Percentiles rank a stretch among this genome's conserved stretches.
Conservation (phyloP, 2,888 invertebrate species). For the Spialia ferax region DNA sequence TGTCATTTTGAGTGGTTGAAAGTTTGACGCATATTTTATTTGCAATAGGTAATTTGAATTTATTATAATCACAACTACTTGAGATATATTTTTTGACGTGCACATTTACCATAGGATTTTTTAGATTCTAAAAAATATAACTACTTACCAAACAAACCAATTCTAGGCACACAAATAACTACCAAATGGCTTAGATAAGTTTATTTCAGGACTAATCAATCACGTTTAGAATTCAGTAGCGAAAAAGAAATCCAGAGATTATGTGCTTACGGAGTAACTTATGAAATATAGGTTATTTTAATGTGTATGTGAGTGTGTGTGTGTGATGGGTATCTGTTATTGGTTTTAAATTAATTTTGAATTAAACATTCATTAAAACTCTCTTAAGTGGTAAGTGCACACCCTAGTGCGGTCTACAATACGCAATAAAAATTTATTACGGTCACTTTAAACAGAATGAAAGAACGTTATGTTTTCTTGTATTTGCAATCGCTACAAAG, state of each 20-base stretch:
- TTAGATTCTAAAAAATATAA: not conserved
- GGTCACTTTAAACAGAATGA: constrained; percentile 59
- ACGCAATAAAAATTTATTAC: constrained; percentile 75
- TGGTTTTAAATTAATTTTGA: too few species aligned
- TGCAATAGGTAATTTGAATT: not conserved
- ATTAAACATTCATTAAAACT: constrained; percentile 9
- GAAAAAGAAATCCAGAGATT: too few species aligned
- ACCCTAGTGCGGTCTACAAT: constrained; percentile 54
- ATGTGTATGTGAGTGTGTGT: too few species aligned
- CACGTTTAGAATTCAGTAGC: too few species aligned
- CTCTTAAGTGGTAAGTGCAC: constrained; percentile 57
- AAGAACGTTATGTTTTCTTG: constrained; percentile 62
- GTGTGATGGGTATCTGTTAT: too few species aligned
- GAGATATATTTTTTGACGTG: not conserved
- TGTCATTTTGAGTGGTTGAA: constrained; percentile 36
- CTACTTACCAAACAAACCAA: not conserved
- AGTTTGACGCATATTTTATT: constrained; percentile 25
- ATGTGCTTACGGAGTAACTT: too few species aligned
- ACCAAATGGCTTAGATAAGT: too few species aligned
- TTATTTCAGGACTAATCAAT: too few species aligned
- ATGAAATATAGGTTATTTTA: too few species aligned
- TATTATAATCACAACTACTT: not conserved
- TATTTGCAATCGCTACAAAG: constrained; percentile 65
- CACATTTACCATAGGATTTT: not conserved
- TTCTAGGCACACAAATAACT: too few species aligned